Evolutionary conservation across 2,797 vertebrate genomes (phyloP).

Genomic region (Loris lydekkerianus): DNA sequence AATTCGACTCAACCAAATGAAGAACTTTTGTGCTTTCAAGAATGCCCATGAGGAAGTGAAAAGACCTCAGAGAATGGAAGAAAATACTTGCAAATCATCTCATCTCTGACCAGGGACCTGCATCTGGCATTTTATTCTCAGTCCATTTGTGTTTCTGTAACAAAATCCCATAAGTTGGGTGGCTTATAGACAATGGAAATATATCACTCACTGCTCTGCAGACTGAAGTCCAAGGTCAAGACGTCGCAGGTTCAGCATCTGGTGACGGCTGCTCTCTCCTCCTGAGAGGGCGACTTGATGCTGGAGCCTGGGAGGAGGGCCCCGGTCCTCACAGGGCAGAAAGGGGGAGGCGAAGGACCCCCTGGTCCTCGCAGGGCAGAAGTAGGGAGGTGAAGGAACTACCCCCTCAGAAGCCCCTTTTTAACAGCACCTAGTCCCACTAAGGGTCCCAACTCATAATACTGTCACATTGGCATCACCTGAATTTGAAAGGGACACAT

Average conservation of each 20-base stretch:
- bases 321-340: not conserved
- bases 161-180: not conserved
- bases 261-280: not conserved
- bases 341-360: not conserved
- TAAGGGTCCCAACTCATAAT: not conserved
- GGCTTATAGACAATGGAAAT: not conserved
- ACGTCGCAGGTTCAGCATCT: not conserved
- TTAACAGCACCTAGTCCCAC: not conserved
- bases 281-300: accelerated
- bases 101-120: not conserved
- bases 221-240: not conserved
- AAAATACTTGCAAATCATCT: not conserved
- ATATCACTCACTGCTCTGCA: not conserved
- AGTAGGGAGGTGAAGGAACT: not conserved
- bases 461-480: not conserved
- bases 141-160: not conserved
- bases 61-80: not conserved
- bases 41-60: not conserved
- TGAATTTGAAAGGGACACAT: not conserved
- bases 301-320: not conserved
- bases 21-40: not conserved
- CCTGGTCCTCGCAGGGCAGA: not conserved
- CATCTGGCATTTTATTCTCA: not conserved
- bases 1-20: not conserved
- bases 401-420: not conserved